Base-by-base conservation (phyloP, 2,113 vertebrate species). In the Dissostichus mawsoni region DNA sequence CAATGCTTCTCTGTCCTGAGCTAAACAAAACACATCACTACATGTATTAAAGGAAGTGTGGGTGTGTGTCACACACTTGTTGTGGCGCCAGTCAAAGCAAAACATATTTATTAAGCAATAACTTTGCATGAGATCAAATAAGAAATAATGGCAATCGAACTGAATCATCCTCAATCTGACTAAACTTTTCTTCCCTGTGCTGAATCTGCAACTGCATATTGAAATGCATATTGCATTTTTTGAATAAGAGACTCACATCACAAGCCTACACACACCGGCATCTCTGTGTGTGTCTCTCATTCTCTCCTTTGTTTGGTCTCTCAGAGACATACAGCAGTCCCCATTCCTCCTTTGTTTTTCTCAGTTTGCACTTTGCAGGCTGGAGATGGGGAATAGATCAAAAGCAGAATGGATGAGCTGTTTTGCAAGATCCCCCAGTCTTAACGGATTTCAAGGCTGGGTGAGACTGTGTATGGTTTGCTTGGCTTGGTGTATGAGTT, bases 321-420 rank as follows among this genome's bases (percentile, higher is more conserved):
- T 88, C 33, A 13, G 92, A 91, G 92, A 91, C 86, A 4, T 78
- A 71, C 87, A 91, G 85, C 89, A 83, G 92, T 92, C 89, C 89
- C 91, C 78, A 78, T 84, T 91, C 83, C 87, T 90, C 90, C 90
- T 92, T 92, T 92, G 90, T 94, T 93, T 93, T 93, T 86, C 90
- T 91, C 91, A 74, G 76, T 90, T 87, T 92, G 90, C 91, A 89
- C 87, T 93, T 92, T 90, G 86, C 90, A 86, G 86, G 82, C 87
- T 93, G 92, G 81, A 93, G 92, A 93, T 93, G 87, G 93, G 92
- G 91, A 93, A 94, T 94, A 93, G 93, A 94, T 94, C 92, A 94
- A 93, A 94, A 88, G 92, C 85, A 87, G 85, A 91, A 91, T 89
- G 91, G 91, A 92, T 91, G 91, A 92, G 93, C 90, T 94, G 92